A percentile compares a stretch with the other conserved stretches of the same genome.
phyloP scores from a whole-genome alignment of 2,797 vertebrate genomes.

The Enteromius viviparus region DNA sequence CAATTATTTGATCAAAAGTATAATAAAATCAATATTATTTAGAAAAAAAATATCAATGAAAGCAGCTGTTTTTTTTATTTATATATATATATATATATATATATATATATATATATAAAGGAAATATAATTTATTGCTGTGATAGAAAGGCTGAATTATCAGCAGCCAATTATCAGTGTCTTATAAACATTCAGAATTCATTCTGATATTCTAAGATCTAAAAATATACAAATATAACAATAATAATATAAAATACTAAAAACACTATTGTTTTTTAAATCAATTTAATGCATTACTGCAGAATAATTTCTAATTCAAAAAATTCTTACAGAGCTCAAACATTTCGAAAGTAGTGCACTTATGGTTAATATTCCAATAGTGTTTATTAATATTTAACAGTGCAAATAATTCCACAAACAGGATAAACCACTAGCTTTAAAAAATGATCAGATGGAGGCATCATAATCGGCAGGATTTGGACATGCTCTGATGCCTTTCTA shows the following conservation, averaged over 20 bases:
- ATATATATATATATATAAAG: too few relatives aligned
- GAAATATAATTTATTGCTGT: neutral
- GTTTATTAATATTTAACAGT: too few relatives aligned
- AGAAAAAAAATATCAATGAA: neutral
- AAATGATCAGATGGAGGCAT: neutral
- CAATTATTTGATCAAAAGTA: neutral
- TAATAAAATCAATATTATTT: neutral
- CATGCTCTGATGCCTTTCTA: neutral
- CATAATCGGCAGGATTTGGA: neutral
- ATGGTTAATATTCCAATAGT: too few relatives aligned
- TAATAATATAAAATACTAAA: too few relatives aligned
- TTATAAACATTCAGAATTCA: neutral
- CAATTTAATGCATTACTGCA: too few relatives aligned
- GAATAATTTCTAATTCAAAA: too few relatives aligned
- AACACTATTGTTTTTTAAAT: too few relatives aligned
- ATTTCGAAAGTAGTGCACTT: too few relatives aligned
- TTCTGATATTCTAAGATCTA: neutral
- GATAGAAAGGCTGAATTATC: neutral
- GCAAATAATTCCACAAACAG: neutral
- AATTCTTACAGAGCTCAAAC: too few relatives aligned
- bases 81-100: too few relatives aligned
- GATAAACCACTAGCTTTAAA: neutral
- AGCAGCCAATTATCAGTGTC: neutral
- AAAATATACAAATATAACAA: too few relatives aligned
- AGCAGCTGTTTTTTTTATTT: neutral